Evolutionary conservation across 2,888 invertebrate species (phyloP), one percentile per base, ranked within the genome.

Genomic region (Drosophila kuntzei): DNA sequence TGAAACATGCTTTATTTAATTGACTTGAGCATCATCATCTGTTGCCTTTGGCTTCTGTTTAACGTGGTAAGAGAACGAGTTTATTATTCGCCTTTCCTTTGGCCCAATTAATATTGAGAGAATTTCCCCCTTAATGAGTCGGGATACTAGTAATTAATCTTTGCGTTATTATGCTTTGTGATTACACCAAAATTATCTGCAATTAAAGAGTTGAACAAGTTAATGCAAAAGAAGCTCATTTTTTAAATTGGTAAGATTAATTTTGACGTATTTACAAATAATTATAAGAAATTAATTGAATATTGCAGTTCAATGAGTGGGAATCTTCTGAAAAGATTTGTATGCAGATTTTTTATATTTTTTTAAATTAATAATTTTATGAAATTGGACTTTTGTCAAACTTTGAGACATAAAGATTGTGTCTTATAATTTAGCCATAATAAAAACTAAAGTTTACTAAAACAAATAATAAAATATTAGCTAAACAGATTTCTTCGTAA

Each of bases 1-100:
- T 44, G 22, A 44, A 55, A 44, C 34, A 14, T 22, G 11, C 41
- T 29, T 29, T 20, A 41, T 54, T 54, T 41, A 54, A 54, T 54
- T 54, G 53, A 54, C 29, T 54, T 41, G 11, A 20, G 27, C 27
- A 53, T 53, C 53, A 53, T 53, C 53, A 32, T 14, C 29, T 29
- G 16, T 25, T 34, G 54, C 32, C 43, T 14, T 29, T 43, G 36
- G 27, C 18, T n/a, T 36, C 37, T 3, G 25, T 18, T 20, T n/a
- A 3, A 27, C 12, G 14, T 41, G 43, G 41, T 0, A 41, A 20
- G 12, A 11, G 12, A 41, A 41, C 20, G 5, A 12, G 20, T n/a
- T n/a, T n/a, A n/a, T 12, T 20, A 20, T 22, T 50, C 20, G 36
- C 36, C 7, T 3, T 36, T 25, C 41, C 29, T 20, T 54, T 32